Evolutionary conservation across 2,888 invertebrate species (phyloP), one percentile per base, ranked within the genome.

Genomic region (Phortica okadai): DNA sequence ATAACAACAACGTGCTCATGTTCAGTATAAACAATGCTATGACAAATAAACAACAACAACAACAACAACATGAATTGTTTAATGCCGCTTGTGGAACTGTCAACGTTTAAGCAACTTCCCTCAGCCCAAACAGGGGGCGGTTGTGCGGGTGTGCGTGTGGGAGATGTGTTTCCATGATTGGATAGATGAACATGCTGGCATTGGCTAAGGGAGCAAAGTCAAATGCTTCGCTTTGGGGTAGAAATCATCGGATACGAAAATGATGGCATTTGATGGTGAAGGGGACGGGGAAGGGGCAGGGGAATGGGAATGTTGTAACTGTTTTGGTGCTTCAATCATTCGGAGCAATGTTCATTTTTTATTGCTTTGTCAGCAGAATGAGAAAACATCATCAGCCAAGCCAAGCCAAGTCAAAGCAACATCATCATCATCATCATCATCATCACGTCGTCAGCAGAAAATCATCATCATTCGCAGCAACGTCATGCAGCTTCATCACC

Each of bases 281-380:
- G 42, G 10, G n/a, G 62, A 21, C 25, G 74, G 33, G 42, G 6
- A 50, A 6, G 50, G 14, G 14, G 50, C 0, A 50, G 0, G 45
- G 45, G 10, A 50, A 2, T 8, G 14, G 2, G 2, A 14, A 50
- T 6, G 14, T 45, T 50, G 50, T 50, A 50, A 50, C 50, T 3
- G 10, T 14, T 50, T 50, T 50, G 50, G 2, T 11, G 50, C 50
- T 70, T 16, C 21, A 41, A 33, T 42, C 70, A 82, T 83, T 82
- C 86, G 21, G 21, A 21, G 21, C 21, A 21, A 88, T 84, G 88
- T 89, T 85, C 21, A 21, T 85, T 84, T 89, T 88, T 88, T 89
- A 89, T 88, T 88, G 88, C 88, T 79, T 84, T 88, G 88, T 85
- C 87, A 89, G 82, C 82, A 74, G 54, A 74, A 74, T 77, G 58